Evolutionary conservation across 2,888 invertebrate genomes (phyloP).

Genomic region (Agapetus fuscipes): DNA sequence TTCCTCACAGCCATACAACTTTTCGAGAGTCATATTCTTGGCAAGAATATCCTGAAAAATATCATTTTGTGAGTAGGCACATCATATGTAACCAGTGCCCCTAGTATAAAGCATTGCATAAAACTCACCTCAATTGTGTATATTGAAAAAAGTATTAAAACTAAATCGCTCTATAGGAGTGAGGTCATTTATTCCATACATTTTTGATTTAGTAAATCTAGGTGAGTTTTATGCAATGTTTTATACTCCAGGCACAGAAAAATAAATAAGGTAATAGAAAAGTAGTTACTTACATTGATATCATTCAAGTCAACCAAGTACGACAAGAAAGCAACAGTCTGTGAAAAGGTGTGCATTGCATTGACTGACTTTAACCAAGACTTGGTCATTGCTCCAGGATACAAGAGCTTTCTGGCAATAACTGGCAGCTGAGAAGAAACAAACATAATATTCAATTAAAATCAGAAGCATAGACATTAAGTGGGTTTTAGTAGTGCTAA

Average conservation of each 20-base stretch:
- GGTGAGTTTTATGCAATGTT: too few relatives aligned
- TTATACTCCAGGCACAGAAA: too few relatives aligned
- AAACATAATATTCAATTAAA: constrained; percentile 2
- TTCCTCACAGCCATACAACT: constrained; percentile 20
- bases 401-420: constrained; percentile 40
- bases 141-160: not conserved
- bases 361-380: constrained; percentile 51
- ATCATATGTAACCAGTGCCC: too few relatives aligned
- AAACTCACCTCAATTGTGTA: too few relatives aligned
- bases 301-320: constrained; percentile 41
- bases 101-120: too few relatives aligned
- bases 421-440: constrained; percentile 37
- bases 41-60: constrained; percentile 23
- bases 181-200: too few relatives aligned
- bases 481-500: not conserved
- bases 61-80: not conserved
- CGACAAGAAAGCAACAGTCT: constrained; percentile 45
- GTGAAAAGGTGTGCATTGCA: constrained; percentile 47
- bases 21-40: constrained; percentile 24
- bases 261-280: not conserved
- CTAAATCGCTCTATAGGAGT: not conserved
- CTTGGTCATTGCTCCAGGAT: constrained; percentile 46
- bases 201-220: too few relatives aligned
- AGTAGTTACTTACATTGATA: constrained; percentile 31
- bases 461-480: too few relatives aligned